These are phyloP conservation scores for Eclectus roratus DNA, from an alignment of 2,113 vertebrate species.

Conservation along the genomic window DNA sequence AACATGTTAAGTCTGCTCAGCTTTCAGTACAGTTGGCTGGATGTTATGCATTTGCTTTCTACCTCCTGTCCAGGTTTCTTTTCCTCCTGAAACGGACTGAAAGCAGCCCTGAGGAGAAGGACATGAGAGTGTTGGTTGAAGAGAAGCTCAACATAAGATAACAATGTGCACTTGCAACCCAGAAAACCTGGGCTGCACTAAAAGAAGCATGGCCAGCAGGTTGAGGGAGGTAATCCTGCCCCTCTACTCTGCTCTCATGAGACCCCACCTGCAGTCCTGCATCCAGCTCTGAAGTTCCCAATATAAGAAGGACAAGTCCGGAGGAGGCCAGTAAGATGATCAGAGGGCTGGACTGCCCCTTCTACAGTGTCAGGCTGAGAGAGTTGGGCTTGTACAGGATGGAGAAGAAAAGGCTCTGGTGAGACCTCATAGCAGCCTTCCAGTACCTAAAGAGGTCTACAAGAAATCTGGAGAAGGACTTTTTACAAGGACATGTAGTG, in stretches of 20 bases:
- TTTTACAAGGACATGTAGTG: not conserved
- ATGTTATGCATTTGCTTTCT: slow-evolving; percentile 41
- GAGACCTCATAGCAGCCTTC: not conserved
- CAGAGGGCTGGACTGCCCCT: not conserved
- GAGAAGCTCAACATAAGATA: not conserved
- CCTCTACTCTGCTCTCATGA: not conserved
- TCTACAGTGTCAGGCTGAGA: not conserved
- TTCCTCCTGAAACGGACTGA: not conserved
- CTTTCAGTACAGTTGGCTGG: not conserved
- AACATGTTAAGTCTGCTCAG: not conserved
- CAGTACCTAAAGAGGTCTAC: not conserved
- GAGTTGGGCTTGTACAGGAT: not conserved
- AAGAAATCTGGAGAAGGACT: not conserved
- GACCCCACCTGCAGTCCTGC: not conserved
- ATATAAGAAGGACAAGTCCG: not conserved
- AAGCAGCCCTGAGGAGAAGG: not conserved
- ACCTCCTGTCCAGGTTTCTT: not conserved
- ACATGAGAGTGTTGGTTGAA: not conserved
- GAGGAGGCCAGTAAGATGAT: not conserved
- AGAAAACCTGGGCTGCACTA: not conserved
- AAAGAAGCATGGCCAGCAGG: accelerated
- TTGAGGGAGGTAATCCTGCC: accelerated
- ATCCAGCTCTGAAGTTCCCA: not conserved
- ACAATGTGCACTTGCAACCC: not conserved
- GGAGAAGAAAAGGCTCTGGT: not conserved